phyloP scores from a whole-genome alignment of 1,140 invertebrate species.

The Chymomyza costata region DNA sequence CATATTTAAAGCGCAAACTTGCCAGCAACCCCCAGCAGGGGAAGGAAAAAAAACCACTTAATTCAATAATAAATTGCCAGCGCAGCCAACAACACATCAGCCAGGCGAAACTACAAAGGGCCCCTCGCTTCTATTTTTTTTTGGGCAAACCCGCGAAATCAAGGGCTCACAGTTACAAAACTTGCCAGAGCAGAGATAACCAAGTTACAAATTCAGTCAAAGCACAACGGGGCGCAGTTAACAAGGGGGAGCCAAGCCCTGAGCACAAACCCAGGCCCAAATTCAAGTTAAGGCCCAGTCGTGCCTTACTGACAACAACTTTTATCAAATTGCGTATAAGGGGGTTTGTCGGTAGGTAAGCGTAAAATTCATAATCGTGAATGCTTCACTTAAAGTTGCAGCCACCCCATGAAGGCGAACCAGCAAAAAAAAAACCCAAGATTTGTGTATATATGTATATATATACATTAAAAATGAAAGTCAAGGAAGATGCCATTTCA shows the following conservation, averaged over 20 bases:
- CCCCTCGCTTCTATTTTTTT: slow-evolving; percentile 17
- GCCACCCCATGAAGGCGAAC: slow-evolving; percentile 46
- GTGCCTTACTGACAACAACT: slow-evolving; percentile 51
- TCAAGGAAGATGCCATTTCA: slow-evolving; percentile 48
- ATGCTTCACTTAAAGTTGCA: slow-evolving; percentile 56
- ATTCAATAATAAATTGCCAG: slow-evolving; percentile 72
- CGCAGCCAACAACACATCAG: slow-evolving; percentile 18
- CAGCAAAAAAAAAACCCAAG: slow-evolving; percentile 16
- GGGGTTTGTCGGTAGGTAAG: slow-evolving; percentile 70
- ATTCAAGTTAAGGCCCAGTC: slow-evolving; percentile 27
- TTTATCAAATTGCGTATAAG: slow-evolving; percentile 47
- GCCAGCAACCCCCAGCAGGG: slow-evolving; percentile 34
- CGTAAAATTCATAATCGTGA: slow-evolving; percentile 75
- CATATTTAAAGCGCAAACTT: slow-evolving; percentile 43
- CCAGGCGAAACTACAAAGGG: slow-evolving; percentile 20
- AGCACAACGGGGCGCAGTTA: slow-evolving; percentile 10
- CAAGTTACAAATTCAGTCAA: slow-evolving; percentile 47
- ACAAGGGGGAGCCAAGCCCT: slow-evolving; percentile 2
- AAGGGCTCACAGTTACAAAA: slow-evolving; percentile 6
- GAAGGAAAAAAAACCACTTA: slow-evolving; percentile 45
- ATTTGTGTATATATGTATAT: slow-evolving; percentile 9
- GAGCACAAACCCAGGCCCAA: slow-evolving; percentile 30
- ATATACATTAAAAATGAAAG: slow-evolving; percentile 57
- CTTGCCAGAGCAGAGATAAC: slow-evolving; percentile 39
- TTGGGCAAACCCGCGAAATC: slow-evolving; percentile 29